Evolutionary conservation across 2,888 invertebrate genomes (phyloP), one percentile per base, ranked within the genome.

Genomic region (Agriopis leucophaearia): DNA sequence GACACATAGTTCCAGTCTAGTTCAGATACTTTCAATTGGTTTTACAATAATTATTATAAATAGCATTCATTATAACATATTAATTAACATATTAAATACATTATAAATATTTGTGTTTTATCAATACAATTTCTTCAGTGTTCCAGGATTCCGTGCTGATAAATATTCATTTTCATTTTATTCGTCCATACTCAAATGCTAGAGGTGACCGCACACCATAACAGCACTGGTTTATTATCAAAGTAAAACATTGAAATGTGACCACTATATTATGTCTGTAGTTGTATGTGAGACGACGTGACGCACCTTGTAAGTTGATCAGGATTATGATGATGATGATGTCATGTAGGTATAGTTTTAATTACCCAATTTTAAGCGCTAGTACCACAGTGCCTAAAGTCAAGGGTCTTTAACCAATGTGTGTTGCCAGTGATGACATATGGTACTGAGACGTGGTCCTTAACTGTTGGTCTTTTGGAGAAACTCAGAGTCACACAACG

Each of bases 101-200:
- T 27, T 15, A 48, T 12, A 48, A 27, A 27, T 18, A 4, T 18
- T 18, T 48, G 12, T 48, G 27, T 48, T 40, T 40, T 54, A 40
- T 59, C 56, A 38, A 40, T 59, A 52, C n/a, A 38, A 27, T 65
- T 50, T 36, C 18, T n/a, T 40, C 1, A 27, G 16, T 12, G 40
- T 3, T 38, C 27, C 44, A 8, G 16, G 40, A 47, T 5, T 64
- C 65, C 57, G 59, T 44, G 54, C 65, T 73, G 48, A 76, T 80
- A 74, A 77, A 79, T 80, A 80, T 79, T 79, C 76, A 80, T 76
- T 71, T 56, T 67, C 60, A 64, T 75, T 75, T 69, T 64, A 13
- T 75, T 70, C 69, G 51, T 63, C 71, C 64, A 66, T 67, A 76
- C 71, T 69, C 62, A 72, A 65, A 42, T 56, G 64, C 62, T 66